Base-by-base conservation (phyloP, 2,888 invertebrate species). In the Ectropis crepuscularia region DNA sequence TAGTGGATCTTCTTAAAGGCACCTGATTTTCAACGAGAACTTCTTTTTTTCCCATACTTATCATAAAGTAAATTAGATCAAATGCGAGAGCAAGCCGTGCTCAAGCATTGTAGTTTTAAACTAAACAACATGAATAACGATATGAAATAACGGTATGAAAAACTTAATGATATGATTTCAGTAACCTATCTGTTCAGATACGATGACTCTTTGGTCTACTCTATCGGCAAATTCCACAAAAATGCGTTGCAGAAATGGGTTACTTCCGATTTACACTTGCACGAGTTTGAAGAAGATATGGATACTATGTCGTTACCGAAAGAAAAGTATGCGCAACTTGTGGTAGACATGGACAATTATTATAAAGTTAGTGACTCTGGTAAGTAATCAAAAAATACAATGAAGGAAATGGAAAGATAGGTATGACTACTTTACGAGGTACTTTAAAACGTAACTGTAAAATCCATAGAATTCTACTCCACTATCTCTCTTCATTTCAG, bases 171-270 rank as follows among this genome's bases (percentile, higher is more conserved):
- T 41, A 10, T 7, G 10, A 48, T 63, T 63, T 50, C 53, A 76
- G 75, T 75, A 11, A 57, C 69, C 7, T 41, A 58, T 36, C n/a
- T 73, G 11, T 68, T 73, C 9, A 60, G 55, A 65, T 62, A 65
- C 5, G 73, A 73, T 37, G 65, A 63, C 2, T 57, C 73, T 9
- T 53, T 72, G n/a, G 60, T 74, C 42, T 65, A 74, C 59, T 74
- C 75, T 0, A 72, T 79, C 0, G 68, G 65, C 8, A 42, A 71
- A 16, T 77, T 76, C 38, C 75, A 73, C 28, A 72, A 62, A 53
- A 71, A 73, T 16, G 67, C 60, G 0, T 45, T 81, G 16, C 58
- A 58, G 10, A 63, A 66, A 43, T 79, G 78, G 77, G 63, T 81
- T 6, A 37, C 70, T 6, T 72, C 71, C 12, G 61, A 75, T 9